Evolutionary conservation across 2,113 vertebrate species (phyloP).

Genomic region (Peucedramus taeniatus): DNA sequence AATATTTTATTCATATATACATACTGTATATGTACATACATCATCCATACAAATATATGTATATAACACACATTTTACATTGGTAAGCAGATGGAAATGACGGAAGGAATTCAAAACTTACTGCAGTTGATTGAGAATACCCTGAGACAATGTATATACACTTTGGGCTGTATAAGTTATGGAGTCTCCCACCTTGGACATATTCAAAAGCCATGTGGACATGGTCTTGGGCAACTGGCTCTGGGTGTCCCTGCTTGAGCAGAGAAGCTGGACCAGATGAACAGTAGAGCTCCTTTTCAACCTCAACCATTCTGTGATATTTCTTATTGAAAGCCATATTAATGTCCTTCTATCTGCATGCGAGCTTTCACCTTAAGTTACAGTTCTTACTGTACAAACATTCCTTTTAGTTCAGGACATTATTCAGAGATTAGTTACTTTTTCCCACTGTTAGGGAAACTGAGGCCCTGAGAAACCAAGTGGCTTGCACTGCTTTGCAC

Average conservation of each 20-base stretch:
- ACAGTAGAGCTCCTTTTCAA: not conserved
- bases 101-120: not conserved
- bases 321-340: not conserved
- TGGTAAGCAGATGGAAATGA: slow-evolving; percentile 9
- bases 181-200: not conserved
- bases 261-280: not conserved
- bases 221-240: fast-evolving
- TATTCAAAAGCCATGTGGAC: not conserved
- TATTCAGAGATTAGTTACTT: not conserved
- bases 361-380: not conserved
- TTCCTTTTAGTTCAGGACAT: not conserved
- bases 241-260: not conserved
- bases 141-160: not conserved
- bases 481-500: not conserved
- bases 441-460: not conserved
- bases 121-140: not conserved
- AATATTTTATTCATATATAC: not conserved
- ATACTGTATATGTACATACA: not conserved
- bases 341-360: not conserved
- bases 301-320: not conserved
- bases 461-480: not conserved
- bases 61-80: not conserved
- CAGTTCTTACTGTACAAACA: not conserved
- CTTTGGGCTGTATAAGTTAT: not conserved
- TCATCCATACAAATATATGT: not conserved